Evolutionary conservation across 2,797 vertebrate genomes (phyloP).

Genomic region (Gadopsis bispinosus): DNA sequence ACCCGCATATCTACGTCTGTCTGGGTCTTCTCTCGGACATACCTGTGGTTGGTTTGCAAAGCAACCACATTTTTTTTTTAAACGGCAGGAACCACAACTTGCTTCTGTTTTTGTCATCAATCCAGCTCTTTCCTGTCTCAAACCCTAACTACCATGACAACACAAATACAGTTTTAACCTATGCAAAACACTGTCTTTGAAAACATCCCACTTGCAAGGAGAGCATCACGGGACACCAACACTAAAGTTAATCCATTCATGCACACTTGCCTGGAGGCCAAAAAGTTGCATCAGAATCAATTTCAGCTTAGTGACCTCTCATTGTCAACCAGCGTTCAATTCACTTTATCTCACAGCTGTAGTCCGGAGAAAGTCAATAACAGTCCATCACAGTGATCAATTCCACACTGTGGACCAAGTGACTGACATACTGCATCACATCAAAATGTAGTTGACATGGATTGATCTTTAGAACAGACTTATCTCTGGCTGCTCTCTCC

Average conservation of each 20-base stretch:
- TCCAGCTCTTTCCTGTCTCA: background rate
- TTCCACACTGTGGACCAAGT: constrained; percentile 21
- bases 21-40: constrained; percentile 94
- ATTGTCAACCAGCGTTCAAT: constrained; percentile 2
- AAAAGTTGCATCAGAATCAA: background rate
- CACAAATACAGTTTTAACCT: background rate
- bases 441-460: background rate
- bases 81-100: background rate
- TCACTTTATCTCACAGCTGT: constrained; percentile 24
- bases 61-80: background rate
- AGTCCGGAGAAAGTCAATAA: constrained; percentile 31
- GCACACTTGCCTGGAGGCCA: constrained; percentile 2
- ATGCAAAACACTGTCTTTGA: background rate
- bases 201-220: background rate
- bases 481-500: background rate
- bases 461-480: background rate
- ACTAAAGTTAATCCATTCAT: background rate
- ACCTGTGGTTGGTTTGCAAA: constrained; percentile 78
- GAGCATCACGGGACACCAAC: background rate
- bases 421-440: constrained; percentile 5
- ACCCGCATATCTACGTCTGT: constrained; percentile 96
- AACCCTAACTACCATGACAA: background rate
- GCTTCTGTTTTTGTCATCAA: background rate
- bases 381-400: constrained; percentile 39
- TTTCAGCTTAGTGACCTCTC: constrained; percentile 30